phyloP scores from a whole-genome alignment of 2,888 invertebrate genomes.

The Drosophila prolongata region DNA sequence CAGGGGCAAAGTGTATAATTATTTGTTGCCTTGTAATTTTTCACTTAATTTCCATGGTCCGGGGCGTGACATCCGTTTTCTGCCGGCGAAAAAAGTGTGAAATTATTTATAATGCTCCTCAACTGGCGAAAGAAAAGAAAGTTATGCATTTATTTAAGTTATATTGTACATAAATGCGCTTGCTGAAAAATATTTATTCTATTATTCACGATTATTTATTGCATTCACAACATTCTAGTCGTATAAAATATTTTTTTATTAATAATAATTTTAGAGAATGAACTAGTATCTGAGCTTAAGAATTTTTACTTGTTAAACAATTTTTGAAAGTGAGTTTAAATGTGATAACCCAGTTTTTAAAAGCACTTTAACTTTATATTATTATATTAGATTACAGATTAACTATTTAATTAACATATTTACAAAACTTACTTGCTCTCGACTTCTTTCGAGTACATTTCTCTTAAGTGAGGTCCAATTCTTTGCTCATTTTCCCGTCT shows the following conservation, averaged over 20 bases:
- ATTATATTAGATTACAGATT: too few species aligned
- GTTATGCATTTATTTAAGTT: constrained; percentile 12
- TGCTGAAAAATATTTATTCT: not conserved
- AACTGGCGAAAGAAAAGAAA: constrained; percentile 9
- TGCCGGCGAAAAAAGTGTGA: constrained; percentile 45
- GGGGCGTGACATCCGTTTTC: constrained; percentile 62
- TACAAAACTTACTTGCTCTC: too few species aligned
- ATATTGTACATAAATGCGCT: not conserved
- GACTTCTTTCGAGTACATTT: not conserved
- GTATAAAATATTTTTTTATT: too few species aligned
- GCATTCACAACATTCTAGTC: too few species aligned
- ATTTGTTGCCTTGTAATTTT: constrained; percentile 73
- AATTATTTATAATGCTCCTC: constrained; percentile 59
- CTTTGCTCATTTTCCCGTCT: not conserved
- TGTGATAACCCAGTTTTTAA: too few species aligned
- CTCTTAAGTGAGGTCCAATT: too few species aligned
- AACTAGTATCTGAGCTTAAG: too few species aligned
- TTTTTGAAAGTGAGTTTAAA: too few species aligned
- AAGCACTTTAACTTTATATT: too few species aligned
- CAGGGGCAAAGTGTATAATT: constrained; percentile 62
- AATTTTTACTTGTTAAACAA: too few species aligned
- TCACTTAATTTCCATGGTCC: constrained; percentile 74
- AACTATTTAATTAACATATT: too few species aligned
- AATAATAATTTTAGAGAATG: too few species aligned
- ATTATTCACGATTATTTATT: not conserved